Evolutionary conservation across 2,113 vertebrate species (phyloP), one percentile per base, ranked within the genome.

Genomic region (Oncorhynchus mykiss): DNA sequence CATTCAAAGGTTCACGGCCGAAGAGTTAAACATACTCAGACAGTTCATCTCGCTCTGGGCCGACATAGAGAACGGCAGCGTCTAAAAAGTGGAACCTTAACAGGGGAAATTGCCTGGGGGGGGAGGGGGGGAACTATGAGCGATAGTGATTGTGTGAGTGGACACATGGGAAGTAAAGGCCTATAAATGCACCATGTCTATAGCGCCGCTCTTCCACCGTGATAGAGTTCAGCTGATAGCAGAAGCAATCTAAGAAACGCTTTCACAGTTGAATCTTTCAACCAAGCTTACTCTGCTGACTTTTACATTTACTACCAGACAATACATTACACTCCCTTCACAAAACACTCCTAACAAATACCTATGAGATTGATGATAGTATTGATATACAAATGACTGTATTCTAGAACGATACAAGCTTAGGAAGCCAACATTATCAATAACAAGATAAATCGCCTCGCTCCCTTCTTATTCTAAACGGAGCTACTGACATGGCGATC

Each of bases 101-200:
- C 84, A 59, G 54, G 72, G 82, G 85, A 80, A 90, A 90, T 89
- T 83, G 87, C 68, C 79, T 79, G 71, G 78, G 68, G 78, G 71
- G 70, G 18, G 57, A n/a, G 65, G 77, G 62, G 57, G 67, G 78
- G 48, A 76, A 51, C 49, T 73, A 79, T 24, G 48, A 12, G 51
- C 66, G 62, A 49, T 71, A 70, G 59, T 69, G 62, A 79, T 80
- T 54, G 69, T 57, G 76, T 2, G 77, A 27, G 73, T 79, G 74
- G 78, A 54, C 13, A 67, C 54, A 51, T 72, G 77, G 70, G 78
- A 69, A 79, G 25, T 65, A 62, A 78, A 76, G 69, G 59, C 22
- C 71, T 82, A 78, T 81, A 83, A 86, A 90, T 87, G 78, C 77
- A 68, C 77, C 81, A 68, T 84, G 85, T 87, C 88, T 82, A 66